Percentiles rank a stretch among this genome's conserved stretches.
These are phyloP conservation scores for Salmo trutta DNA, from an alignment of 2,797 vertebrate species.

Conservation along the genomic window DNA sequence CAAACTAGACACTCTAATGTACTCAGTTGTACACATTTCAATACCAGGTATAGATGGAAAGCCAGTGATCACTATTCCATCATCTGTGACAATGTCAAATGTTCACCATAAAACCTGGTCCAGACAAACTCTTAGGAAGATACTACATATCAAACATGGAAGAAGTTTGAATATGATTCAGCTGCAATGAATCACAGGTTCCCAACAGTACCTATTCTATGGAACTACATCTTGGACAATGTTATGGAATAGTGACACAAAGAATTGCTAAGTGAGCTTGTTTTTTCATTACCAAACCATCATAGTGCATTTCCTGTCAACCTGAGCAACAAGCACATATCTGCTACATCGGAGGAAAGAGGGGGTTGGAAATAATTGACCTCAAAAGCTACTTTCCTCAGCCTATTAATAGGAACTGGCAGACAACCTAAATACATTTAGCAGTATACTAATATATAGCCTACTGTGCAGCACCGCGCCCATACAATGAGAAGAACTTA, in stretches of 20 bases:
- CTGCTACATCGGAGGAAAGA: conserved; percentile 52
- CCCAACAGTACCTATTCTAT: not conserved
- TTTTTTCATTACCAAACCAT: conserved; percentile 40
- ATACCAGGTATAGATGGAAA: no score
- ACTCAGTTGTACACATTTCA: no score
- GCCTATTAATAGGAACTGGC: conserved; percentile 69
- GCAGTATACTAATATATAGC: conserved; percentile 6
- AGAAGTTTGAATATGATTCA: not conserved
- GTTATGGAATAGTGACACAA: conserved; percentile 48
- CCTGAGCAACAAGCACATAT: conserved; percentile 59
- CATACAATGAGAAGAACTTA: no score
- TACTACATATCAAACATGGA: not conserved
- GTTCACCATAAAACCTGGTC: not conserved
- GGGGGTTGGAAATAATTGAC: conserved; percentile 64
- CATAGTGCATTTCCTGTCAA: conserved; percentile 44
- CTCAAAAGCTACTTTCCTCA: conserved; percentile 66
- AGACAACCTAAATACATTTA: conserved; percentile 49
- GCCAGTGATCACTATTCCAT: no score
- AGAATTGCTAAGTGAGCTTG: conserved; percentile 50
- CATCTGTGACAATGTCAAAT: not conserved
- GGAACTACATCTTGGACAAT: conserved; percentile 5
- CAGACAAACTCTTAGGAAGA: not conserved
- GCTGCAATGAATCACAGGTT: not conserved
- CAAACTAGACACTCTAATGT: no score
- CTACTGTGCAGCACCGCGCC: not conserved